A percentile compares a stretch with the other conserved stretches of the same genome.
Evolutionary conservation across 2,888 invertebrate genomes (phyloP).

Genomic region (Drosophila vallismaia): DNA sequence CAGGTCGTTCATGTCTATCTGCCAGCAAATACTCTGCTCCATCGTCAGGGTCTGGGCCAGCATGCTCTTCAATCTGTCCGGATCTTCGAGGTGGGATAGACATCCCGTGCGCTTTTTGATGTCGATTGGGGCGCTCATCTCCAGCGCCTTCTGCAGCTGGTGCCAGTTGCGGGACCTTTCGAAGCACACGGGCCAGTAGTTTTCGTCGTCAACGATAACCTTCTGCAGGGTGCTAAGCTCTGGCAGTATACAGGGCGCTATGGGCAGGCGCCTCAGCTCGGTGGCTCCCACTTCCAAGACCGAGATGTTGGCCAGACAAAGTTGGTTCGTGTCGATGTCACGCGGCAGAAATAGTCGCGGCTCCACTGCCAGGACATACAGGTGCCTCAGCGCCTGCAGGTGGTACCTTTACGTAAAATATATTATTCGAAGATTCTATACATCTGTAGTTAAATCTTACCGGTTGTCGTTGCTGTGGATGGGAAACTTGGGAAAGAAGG

Average conservation of each 20-base stretch:
- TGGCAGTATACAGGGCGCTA: slow-evolving; percentile 95
- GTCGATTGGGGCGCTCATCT: slow-evolving; percentile 89
- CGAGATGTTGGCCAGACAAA: slow-evolving; percentile 93
- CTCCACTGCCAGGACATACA: slow-evolving; percentile 97
- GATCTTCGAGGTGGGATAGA: slow-evolving; percentile 93
- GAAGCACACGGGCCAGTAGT: slow-evolving; percentile 96
- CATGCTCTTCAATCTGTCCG: slow-evolving; percentile 90
- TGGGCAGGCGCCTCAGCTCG: slow-evolving; percentile 84
- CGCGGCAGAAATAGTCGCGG: slow-evolving; percentile 94
- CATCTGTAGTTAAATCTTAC: slow-evolving; percentile 82
- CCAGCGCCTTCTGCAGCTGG: slow-evolving; percentile 89
- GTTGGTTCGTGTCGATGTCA: slow-evolving; percentile 91
- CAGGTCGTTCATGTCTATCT: slow-evolving; percentile 87
- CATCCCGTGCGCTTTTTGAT: slow-evolving; percentile 96
- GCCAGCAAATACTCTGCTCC: slow-evolving; percentile 85
- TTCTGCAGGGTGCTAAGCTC: slow-evolving; percentile 90
- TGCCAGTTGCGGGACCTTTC: slow-evolving; percentile 93
- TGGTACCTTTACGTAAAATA: slow-evolving; percentile 89
- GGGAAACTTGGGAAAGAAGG: slow-evolving; percentile 98
- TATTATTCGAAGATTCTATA: not conserved
- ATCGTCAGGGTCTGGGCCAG: slow-evolving; percentile 92
- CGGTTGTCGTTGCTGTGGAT: slow-evolving; percentile 98
- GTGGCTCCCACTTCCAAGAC: slow-evolving; percentile 84
- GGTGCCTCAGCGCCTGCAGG: slow-evolving; percentile 97
- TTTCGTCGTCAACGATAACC: slow-evolving; percentile 91